These are phyloP conservation scores for Drosophila acutilabella DNA, from an alignment of 2,888 invertebrate species.

Conservation along the genomic window DNA sequence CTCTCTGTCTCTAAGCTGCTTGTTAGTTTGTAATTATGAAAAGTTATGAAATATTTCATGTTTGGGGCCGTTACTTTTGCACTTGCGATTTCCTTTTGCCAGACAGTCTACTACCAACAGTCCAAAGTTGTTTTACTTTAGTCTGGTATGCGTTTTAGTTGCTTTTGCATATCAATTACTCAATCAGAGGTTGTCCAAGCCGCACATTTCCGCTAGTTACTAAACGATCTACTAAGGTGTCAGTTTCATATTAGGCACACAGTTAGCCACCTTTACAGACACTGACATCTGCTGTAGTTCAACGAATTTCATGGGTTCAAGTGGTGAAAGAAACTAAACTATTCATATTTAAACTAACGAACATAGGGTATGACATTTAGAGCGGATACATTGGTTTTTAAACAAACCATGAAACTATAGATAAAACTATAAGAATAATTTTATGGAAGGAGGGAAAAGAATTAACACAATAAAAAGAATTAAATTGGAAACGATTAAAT, in stretches of 20 bases:
- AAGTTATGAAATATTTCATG: constrained; percentile 68
- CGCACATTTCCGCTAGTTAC: constrained; percentile 34
- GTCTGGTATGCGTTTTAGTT: constrained; percentile 34
- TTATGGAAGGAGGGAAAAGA: too few relatives aligned
- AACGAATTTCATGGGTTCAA: constrained; percentile 19
- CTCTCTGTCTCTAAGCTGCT: constrained; percentile 5
- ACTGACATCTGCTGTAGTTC: constrained; percentile 9
- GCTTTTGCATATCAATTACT: constrained; percentile 72
- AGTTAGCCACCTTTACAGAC: background rate
- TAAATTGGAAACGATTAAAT: too few relatives aligned
- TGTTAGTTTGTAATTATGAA: constrained; percentile 48
- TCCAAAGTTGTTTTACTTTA: constrained; percentile 8
- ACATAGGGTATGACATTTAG: background rate
- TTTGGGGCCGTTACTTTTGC: constrained; percentile 51
- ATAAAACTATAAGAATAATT: too few relatives aligned
- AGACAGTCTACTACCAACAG: constrained; percentile 12
- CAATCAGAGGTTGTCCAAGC: constrained; percentile 33
- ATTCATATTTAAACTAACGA: background rate
- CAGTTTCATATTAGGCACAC: constrained; percentile 1
- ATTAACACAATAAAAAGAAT: too few relatives aligned
- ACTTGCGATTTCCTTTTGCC: constrained; percentile 58
- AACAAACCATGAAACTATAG: background rate
- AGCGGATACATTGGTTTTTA: background rate
- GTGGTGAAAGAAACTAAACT: background rate
- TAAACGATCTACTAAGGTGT: constrained; percentile 15